A percentile compares a stretch with the other conserved stretches of the same genome.
phyloP scores from a whole-genome alignment of 2,113 vertebrate species.

The Fulmarus glacialis region DNA sequence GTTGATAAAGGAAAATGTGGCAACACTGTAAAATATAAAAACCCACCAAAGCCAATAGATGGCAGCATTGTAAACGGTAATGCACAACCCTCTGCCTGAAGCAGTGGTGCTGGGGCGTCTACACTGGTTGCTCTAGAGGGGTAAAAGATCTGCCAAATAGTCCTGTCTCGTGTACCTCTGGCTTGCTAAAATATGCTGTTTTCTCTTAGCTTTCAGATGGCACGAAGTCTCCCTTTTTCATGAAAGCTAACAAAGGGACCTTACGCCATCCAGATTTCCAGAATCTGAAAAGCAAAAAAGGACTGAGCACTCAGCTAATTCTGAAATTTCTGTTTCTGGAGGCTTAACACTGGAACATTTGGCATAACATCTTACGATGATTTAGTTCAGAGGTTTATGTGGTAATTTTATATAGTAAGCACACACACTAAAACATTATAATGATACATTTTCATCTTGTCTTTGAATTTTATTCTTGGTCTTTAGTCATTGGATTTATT shows the following conservation, averaged over 20 bases:
- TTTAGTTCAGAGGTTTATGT: not conserved
- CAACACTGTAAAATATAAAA: not conserved
- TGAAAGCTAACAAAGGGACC: not conserved
- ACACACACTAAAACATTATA: not conserved
- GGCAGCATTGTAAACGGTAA: conserved; percentile 41
- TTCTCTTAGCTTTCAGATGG: not conserved
- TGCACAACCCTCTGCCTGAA: not conserved
- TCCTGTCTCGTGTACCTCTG: not conserved
- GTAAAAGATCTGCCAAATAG: not conserved
- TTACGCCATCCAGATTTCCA: not conserved
- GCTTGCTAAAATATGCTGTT: not conserved
- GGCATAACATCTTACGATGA: not conserved
- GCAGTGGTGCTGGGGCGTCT: not conserved
- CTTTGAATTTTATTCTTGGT: not conserved
- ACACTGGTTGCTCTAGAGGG: not conserved
- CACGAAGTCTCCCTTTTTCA: not conserved
- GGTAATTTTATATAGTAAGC: not conserved
- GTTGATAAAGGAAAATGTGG: not conserved
- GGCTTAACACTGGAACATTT: not conserved
- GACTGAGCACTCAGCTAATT: not conserved
- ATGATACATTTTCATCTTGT: not conserved
- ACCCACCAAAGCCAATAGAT: not conserved
- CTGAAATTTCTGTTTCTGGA: not conserved
- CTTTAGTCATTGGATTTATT: not conserved
- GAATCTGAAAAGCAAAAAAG: not conserved